Percentiles rank a stretch among this genome's conserved stretches.
Conservation (phyloP, 2,797 vertebrate species). For the Rhynchonycteris naso region DNA sequence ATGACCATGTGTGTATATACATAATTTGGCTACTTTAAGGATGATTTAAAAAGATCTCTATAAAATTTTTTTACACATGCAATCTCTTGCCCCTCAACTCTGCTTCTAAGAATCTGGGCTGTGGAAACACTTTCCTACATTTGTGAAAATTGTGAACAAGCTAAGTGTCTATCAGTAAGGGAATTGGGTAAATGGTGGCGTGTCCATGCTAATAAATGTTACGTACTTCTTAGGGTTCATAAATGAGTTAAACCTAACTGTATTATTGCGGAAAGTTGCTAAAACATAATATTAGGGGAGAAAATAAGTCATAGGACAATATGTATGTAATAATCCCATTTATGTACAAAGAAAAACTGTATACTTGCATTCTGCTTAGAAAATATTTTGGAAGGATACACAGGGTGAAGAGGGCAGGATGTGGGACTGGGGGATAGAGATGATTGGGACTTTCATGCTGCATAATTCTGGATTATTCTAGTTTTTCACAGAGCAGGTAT, state of each 20-base stretch:
- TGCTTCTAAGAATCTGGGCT: neutral
- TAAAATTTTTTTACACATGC: neutral
- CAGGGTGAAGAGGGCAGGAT: neutral
- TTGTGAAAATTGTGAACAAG: neutral
- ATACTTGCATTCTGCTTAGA: neutral
- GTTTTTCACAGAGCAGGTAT: neutral
- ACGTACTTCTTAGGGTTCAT: neutral
- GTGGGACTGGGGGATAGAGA: no score
- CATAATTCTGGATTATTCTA: neutral
- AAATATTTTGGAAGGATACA: neutral
- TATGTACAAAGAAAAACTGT: neutral
- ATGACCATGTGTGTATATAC: fast-evolving
- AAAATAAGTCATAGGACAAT: neutral
- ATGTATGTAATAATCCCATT: neutral
- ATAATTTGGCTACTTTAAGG: neutral
- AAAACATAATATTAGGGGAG: neutral
- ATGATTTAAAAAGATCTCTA: neutral
- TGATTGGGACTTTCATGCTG: neutral
- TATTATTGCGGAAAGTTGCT: neutral
- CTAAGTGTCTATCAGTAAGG: fast-evolving
- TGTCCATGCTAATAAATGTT: neutral
- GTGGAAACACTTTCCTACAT: fast-evolving
- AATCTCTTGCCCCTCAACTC: neutral
- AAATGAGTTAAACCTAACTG: neutral
- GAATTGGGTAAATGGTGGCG: fast-evolving